phyloP scores from a whole-genome alignment of 2,797 vertebrate genomes.

The Micropoecilia bifurca region DNA sequence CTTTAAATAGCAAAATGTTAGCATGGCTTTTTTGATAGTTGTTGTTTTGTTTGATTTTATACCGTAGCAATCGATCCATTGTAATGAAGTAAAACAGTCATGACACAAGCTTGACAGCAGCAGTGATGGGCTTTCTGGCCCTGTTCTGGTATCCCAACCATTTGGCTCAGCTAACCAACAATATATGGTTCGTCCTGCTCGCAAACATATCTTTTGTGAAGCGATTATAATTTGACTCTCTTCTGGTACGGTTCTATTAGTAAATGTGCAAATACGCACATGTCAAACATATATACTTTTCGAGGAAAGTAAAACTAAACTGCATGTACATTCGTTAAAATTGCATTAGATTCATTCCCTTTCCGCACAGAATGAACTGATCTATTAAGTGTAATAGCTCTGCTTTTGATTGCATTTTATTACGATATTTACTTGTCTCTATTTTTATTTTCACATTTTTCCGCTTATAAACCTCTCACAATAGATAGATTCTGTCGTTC shows the following conservation, averaged over 20 bases:
- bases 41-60: constrained; percentile 29
- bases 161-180: not conserved
- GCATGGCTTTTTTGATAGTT: constrained; percentile 2
- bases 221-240: not conserved
- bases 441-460: not conserved
- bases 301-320: not conserved
- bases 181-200: not conserved
- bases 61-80: constrained; percentile 39
- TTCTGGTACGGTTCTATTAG: not conserved
- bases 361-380: not conserved
- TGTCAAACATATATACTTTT: not conserved
- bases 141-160: not conserved
- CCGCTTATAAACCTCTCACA: too few species aligned
- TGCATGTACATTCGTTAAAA: not conserved
- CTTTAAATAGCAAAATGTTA: not conserved
- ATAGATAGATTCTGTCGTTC: not conserved
- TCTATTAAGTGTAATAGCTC: not conserved
- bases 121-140: not conserved
- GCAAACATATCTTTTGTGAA: not conserved
- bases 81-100: constrained; percentile 36
- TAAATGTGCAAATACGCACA: not conserved
- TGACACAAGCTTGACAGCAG: constrained; percentile 38
- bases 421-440: not conserved
- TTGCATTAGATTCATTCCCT: not conserved
- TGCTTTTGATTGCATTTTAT: not conserved